Percentiles rank a stretch among this genome's conserved stretches.
phyloP scores from a whole-genome alignment of 1,140 invertebrate genomes.

The Heliconius melpomene region DNA sequence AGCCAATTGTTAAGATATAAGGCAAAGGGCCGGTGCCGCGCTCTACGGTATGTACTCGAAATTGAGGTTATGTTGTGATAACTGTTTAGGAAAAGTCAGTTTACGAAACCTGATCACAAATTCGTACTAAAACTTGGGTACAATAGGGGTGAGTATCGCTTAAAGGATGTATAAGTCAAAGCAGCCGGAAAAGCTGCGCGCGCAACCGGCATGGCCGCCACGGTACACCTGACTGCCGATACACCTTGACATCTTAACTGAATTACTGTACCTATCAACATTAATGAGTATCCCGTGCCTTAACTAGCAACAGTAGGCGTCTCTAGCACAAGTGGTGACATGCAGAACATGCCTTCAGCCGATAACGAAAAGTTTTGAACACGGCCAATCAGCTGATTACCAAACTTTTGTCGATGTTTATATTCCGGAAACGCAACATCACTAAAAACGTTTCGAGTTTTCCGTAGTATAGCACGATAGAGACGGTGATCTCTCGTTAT shows the following conservation, averaged over 20 bases:
- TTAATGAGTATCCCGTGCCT: conserved; percentile 48
- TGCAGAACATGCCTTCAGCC: conserved; percentile 46
- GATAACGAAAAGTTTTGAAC: conserved; percentile 53
- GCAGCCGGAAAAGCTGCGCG: conserved; percentile 66
- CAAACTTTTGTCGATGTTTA: conserved; percentile 77
- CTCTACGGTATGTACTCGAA: conserved; percentile 57
- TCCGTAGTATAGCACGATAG: conserved; percentile 43
- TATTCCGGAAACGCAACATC: conserved; percentile 53
- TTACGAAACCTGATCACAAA: conserved; percentile 46
- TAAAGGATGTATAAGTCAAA: conserved; percentile 53
- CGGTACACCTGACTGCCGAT: conserved; percentile 74
- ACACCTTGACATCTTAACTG: conserved; percentile 68
- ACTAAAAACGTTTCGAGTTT: conserved; percentile 57
- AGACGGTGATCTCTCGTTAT: conserved; percentile 48
- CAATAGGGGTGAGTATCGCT: conserved; percentile 63
- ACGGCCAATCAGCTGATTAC: conserved; percentile 76
- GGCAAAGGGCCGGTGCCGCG: conserved; percentile 60
- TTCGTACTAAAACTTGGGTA: conserved; percentile 52
- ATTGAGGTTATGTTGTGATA: conserved; percentile 80
- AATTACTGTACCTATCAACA: conserved; percentile 58
- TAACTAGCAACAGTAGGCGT: conserved; percentile 42
- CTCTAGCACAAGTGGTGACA: conserved; percentile 45
- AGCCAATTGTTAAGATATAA: conserved; percentile 62
- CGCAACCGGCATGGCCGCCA: conserved; percentile 76
- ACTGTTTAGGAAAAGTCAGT: conserved; percentile 70